Conservation (phyloP, 2,797 vertebrate species). For the Micromesistius poutassou region DNA sequence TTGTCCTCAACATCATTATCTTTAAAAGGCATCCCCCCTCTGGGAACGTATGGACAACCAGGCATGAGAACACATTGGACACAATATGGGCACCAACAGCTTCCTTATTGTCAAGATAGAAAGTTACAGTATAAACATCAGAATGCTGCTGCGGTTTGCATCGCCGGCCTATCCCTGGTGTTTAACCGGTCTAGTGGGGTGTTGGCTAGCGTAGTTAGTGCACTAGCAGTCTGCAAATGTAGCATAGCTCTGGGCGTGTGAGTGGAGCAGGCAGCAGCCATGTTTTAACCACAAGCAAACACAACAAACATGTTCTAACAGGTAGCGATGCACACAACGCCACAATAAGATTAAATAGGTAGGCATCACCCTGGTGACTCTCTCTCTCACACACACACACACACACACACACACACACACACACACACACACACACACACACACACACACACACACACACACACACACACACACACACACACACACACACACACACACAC, state of each 20-base stretch:
- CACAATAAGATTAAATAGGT: conserved; percentile 16
- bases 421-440: conserved; percentile 13
- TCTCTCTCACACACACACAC: conserved; percentile 9
- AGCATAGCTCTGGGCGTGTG: conserved; percentile 13
- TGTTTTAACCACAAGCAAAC: conserved; percentile 54
- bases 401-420: conserved; percentile 5
- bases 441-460: conserved; percentile 5
- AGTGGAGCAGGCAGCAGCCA: conserved; percentile 42
- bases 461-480: conserved; percentile 5
- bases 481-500: conserved; percentile 5
- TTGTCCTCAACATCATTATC: background rate
- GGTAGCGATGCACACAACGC: conserved; percentile 45
- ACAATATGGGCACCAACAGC: background rate
- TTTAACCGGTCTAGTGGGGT: background rate
- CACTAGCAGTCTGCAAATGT: conserved; percentile 28
- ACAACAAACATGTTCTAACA: conserved; percentile 59
- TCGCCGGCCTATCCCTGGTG: background rate
- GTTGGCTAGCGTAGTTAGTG: conserved; percentile 27
- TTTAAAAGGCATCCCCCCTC: background rate
- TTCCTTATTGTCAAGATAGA: background rate
- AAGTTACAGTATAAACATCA: background rate
- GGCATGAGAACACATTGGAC: background rate
- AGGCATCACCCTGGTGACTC: background rate
- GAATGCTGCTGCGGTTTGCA: background rate
- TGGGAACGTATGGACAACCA: background rate